Base-by-base conservation (phyloP, 2,113 vertebrate species). In the Nannospalax galili region DNA sequence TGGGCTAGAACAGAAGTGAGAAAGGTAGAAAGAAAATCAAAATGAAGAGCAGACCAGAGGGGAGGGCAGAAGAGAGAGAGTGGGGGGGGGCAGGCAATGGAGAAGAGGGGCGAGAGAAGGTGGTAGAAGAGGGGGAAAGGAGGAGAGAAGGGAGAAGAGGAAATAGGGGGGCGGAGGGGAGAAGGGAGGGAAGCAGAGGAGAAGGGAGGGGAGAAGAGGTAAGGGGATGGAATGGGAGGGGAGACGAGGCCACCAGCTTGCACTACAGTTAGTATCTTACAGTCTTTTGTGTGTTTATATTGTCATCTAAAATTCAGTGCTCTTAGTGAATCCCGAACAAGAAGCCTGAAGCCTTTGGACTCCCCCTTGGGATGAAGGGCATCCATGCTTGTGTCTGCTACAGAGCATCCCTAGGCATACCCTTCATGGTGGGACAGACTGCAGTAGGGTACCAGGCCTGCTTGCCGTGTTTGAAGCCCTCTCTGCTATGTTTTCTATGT, bases 271-370 rank as follows among this genome's bases (percentile, higher is more conserved):
- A 26, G 16, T 8, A 2, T n/a, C 48, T 70, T 74, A 45, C 20
- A 2, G n/a, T n/a, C 3, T 58, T 69, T 26, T 15, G 1, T 28
- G 0, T 11, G n/a, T 48, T n/a, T 20, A 28, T 20, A 52, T 35
- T 78, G 30, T 92, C 52, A 48, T 42, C 19, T 62, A 65, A 73
- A 60, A 12, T 75, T 72, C 32, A 35, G 45, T 74, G 78, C 56
- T 80, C 24, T 1, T 58, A 24, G 8, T 10, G 48, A 15, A 17
- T 48, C 35, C 28, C 40, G 20, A 17, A 40, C 56, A 5, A 1
- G 10, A 52, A 14, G 35, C 28, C 37, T 28, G 14, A 28, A 40
- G 45, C 28, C 45, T 62, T 67, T 30, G 20, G 48, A 11, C 4
- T 1, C n/a, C 65, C 35, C 7, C 1, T 2, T 20, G 35, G 64